Conservation (phyloP, 1,140 invertebrate genomes). For the Neodiprion pinetum region DNA sequence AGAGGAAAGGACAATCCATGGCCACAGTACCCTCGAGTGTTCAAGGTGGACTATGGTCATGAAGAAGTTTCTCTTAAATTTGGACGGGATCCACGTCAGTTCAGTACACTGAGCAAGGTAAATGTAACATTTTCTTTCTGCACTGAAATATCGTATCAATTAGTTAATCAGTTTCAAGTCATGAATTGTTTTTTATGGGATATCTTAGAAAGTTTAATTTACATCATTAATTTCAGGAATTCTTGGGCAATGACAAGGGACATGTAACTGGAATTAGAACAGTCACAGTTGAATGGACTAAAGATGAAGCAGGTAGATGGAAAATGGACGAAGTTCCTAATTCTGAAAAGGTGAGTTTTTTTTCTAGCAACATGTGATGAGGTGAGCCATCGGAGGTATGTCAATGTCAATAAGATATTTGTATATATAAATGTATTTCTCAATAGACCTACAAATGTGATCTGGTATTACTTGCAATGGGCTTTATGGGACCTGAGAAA, state of each 20-base stretch:
- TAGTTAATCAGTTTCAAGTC: background rate
- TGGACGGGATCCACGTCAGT: constrained; percentile 93
- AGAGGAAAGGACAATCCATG: constrained; percentile 92
- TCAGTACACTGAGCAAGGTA: constrained; percentile 90
- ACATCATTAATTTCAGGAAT: constrained; percentile 70
- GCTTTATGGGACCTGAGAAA: constrained; percentile 96
- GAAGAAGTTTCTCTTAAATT: constrained; percentile 91
- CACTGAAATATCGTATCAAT: background rate
- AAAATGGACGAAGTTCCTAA: constrained; percentile 90
- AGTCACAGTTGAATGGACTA: constrained; percentile 91
- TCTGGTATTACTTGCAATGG: constrained; percentile 96
- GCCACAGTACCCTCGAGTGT: constrained; percentile 97
- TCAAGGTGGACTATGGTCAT: constrained; percentile 98
- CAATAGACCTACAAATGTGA: constrained; percentile 81
- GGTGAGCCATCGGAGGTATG: background rate
- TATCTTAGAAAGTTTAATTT: constrained; percentile 11
- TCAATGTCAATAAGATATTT: constrained; percentile 9
- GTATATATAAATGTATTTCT: constrained; percentile 8
- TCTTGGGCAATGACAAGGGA: constrained; percentile 90
- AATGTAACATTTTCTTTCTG: constrained; percentile 20
- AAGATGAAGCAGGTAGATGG: constrained; percentile 92
- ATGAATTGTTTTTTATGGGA: constrained; percentile 3
- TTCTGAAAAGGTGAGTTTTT: constrained; percentile 70
- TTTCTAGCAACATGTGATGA: background rate
- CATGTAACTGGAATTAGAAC: constrained; percentile 90